A percentile compares a stretch with the other conserved stretches of the same genome.
phyloP scores from a whole-genome alignment of 2,888 invertebrate species.

The Acanthosepion lycidas region DNA sequence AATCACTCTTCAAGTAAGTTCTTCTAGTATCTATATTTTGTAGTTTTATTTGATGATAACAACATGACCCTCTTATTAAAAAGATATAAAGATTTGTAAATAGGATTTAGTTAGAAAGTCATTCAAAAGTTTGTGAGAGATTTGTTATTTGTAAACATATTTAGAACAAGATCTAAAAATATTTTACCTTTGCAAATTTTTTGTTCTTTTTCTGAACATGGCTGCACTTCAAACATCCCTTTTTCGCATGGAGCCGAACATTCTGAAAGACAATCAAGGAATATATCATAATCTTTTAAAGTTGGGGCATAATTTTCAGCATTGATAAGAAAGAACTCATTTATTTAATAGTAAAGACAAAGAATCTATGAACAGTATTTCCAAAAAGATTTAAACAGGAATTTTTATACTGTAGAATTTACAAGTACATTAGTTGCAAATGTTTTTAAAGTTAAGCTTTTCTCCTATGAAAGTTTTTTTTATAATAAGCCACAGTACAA shows the following conservation, averaged over 20 bases:
- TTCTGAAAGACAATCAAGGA: conserved; percentile 53
- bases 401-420: too few relatives aligned
- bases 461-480: too few relatives aligned
- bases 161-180: neutral
- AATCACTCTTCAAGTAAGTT: too few relatives aligned
- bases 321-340: neutral
- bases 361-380: neutral
- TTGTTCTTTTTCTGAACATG: conserved; percentile 60
- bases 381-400: neutral
- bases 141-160: neutral
- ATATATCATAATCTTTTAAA: neutral
- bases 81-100: too few relatives aligned
- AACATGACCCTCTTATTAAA: too few relatives aligned
- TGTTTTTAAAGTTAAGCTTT: too few relatives aligned
- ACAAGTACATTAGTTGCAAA: too few relatives aligned
- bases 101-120: too few relatives aligned
- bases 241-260: conserved; percentile 62
- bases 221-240: conserved; percentile 63
- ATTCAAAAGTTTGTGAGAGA: neutral
- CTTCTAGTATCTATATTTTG: too few relatives aligned
- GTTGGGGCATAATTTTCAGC: too few relatives aligned
- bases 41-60: too few relatives aligned
- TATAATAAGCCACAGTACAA: too few relatives aligned
- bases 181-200: conserved; percentile 65
- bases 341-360: neutral